Conservation (phyloP, 2,797 vertebrate genomes). For the Acomys russatus region DNA sequence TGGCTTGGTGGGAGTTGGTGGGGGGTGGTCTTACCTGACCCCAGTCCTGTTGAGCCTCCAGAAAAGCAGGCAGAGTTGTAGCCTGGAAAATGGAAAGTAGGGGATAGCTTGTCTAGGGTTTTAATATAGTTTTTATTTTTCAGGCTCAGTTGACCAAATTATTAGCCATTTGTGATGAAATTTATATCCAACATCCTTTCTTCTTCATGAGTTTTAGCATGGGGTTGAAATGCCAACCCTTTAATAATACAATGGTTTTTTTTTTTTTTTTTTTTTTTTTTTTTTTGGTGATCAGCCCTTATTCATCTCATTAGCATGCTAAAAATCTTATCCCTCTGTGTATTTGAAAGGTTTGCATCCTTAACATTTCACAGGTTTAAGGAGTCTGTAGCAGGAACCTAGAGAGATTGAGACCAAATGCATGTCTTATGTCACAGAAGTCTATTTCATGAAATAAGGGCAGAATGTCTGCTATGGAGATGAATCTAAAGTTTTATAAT, state of each 20-base stretch:
- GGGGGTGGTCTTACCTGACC: no score
- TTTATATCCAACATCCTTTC: background rate
- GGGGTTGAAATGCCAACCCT: background rate
- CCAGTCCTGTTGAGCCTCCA: no score
- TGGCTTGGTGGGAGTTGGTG: no score
- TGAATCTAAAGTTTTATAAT: slow-evolving; percentile 10
- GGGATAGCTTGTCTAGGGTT: no score
- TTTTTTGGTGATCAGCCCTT: background rate
- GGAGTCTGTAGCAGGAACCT: background rate
- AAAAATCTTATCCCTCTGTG: background rate
- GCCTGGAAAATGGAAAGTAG: no score
- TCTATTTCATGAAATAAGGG: slow-evolving; percentile 51
- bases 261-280: no score
- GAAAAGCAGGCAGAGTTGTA: no score
- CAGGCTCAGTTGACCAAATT: background rate
- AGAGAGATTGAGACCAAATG: background rate
- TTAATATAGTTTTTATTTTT: background rate
- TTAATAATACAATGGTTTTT: background rate
- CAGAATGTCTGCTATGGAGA: background rate
- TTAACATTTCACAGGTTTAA: background rate
- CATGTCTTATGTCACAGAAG: background rate
- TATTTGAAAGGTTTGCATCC: background rate
- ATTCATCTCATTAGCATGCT: background rate
- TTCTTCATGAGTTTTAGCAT: background rate
- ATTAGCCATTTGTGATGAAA: background rate